phyloP scores from a whole-genome alignment of 2,113 vertebrate species.

The Notarius quadriscutis region DNA sequence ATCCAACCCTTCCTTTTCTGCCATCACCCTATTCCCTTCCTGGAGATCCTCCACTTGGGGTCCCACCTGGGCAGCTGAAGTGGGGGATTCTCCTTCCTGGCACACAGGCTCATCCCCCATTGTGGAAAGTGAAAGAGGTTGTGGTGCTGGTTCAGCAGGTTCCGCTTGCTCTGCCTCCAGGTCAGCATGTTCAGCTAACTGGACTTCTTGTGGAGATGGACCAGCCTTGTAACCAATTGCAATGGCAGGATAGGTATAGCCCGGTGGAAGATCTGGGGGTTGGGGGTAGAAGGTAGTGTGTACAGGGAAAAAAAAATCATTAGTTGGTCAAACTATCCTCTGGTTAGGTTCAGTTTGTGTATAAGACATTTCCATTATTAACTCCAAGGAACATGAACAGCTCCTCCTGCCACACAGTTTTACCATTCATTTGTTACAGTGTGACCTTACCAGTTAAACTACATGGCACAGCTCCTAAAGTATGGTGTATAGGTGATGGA shows the following conservation, averaged over 20 bases:
- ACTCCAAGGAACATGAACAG: not conserved
- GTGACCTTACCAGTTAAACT: slow-evolving; percentile 49
- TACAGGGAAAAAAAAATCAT: not conserved
- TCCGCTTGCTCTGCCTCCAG: slow-evolving; percentile 78
- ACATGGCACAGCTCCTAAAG: slow-evolving; percentile 33
- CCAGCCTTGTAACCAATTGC: slow-evolving; percentile 78
- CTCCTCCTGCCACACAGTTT: slow-evolving; percentile 19
- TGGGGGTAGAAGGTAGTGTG: not conserved
- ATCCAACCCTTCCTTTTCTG: not conserved
- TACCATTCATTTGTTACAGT: slow-evolving; percentile 46
- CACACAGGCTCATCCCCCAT: slow-evolving; percentile 48
- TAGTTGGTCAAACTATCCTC: not conserved
- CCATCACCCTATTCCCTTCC: slow-evolving; percentile 41
- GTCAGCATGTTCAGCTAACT: slow-evolving; percentile 78
- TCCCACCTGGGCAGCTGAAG: slow-evolving; percentile 40
- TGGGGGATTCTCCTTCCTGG: slow-evolving; percentile 34
- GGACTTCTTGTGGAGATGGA: slow-evolving; percentile 73
- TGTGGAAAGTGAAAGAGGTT: slow-evolving; percentile 56
- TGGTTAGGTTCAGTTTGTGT: not conserved
- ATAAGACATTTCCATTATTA: slow-evolving; percentile 23
- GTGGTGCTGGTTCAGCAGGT: slow-evolving; percentile 58
- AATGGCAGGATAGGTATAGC: slow-evolving; percentile 77
- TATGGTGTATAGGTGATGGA: slow-evolving; percentile 39
- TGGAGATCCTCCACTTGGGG: slow-evolving; percentile 53
- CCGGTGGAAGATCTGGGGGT: slow-evolving; percentile 81